phyloP scores from a whole-genome alignment of 2,113 vertebrate species.

The Podocnemis expansa region DNA sequence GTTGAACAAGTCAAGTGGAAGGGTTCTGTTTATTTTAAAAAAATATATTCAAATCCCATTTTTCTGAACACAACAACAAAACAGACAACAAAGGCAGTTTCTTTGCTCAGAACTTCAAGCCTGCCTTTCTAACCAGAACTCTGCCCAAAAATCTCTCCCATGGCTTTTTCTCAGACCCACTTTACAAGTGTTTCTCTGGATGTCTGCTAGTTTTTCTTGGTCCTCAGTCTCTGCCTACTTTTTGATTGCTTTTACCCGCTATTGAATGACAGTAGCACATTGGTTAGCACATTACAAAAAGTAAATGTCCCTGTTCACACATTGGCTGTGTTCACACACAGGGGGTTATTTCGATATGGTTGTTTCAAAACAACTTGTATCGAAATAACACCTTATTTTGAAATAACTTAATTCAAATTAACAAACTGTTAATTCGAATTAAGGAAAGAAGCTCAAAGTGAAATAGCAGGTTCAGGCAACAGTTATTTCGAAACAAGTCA shows the following conservation, averaged over 20 bases:
- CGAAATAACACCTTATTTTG: too few relatives aligned
- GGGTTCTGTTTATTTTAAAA: neutral
- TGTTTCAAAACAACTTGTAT: too few relatives aligned
- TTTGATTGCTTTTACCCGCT: neutral
- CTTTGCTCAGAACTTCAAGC: constrained; percentile 19
- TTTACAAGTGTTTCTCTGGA: neutral
- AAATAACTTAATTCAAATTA: too few relatives aligned
- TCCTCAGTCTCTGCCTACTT: constrained; percentile 7
- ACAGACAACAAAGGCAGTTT: neutral
- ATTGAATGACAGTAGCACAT: too few relatives aligned
- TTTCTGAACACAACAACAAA: neutral
- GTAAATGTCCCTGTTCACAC: too few relatives aligned
- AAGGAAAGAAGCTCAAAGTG: too few relatives aligned
- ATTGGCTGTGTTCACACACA: too few relatives aligned
- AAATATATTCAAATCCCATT: neutral
- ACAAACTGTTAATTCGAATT: too few relatives aligned
- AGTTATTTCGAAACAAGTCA: too few relatives aligned
- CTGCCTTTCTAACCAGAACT: constrained; percentile 25
- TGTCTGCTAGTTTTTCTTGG: neutral
- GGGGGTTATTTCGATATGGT: too few relatives aligned
- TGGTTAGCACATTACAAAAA: too few relatives aligned
- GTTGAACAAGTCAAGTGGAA: neutral
- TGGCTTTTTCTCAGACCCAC: constrained; percentile 1
- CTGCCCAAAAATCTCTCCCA: neutral
- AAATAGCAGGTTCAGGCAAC: too few relatives aligned